Evolutionary conservation across 2,113 vertebrate species (phyloP).

Genomic region (Eleginops maclovinus): DNA sequence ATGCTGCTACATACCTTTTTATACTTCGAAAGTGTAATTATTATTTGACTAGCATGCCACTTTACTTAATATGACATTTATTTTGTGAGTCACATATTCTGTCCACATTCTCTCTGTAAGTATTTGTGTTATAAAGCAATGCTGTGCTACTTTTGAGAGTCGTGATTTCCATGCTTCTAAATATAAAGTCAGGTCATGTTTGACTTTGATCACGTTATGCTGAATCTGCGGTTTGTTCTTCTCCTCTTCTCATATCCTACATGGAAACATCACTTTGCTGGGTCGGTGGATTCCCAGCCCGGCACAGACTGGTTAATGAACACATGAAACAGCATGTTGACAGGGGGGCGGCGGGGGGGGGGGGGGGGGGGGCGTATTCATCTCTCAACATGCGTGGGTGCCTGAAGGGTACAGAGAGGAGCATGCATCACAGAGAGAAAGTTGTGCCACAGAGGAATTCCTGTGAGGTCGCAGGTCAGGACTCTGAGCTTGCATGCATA

Average conservation of each 20-base stretch:
- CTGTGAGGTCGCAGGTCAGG: conserved; percentile 59
- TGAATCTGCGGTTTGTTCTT: not conserved
- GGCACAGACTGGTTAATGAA: conserved; percentile 8
- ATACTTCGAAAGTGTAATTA: too few relatives aligned
- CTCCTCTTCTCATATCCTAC: not conserved
- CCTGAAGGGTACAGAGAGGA: not conserved
- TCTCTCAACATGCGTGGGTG: conserved; percentile 2
- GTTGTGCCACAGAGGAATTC: conserved; percentile 23
- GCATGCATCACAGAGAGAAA: conserved; percentile 20
- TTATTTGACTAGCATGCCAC: too few relatives aligned
- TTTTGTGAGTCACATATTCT: too few relatives aligned
- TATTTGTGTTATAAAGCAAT: not conserved
- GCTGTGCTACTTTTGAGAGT: not conserved
- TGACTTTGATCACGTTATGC: not conserved
- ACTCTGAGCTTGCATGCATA: conserved; percentile 28
- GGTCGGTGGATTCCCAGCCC: not conserved
- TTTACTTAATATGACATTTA: too few relatives aligned
- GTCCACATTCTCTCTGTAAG: not conserved
- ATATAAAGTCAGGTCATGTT: not conserved
- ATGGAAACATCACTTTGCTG: not conserved
- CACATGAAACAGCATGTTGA: not conserved
- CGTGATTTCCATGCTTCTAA: not conserved
- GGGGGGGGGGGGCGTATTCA: not conserved
- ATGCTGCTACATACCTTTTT: too few relatives aligned
- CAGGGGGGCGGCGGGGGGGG: not conserved